Base-by-base conservation (phyloP, 2,797 vertebrate genomes). In the Alauda arvensis region DNA sequence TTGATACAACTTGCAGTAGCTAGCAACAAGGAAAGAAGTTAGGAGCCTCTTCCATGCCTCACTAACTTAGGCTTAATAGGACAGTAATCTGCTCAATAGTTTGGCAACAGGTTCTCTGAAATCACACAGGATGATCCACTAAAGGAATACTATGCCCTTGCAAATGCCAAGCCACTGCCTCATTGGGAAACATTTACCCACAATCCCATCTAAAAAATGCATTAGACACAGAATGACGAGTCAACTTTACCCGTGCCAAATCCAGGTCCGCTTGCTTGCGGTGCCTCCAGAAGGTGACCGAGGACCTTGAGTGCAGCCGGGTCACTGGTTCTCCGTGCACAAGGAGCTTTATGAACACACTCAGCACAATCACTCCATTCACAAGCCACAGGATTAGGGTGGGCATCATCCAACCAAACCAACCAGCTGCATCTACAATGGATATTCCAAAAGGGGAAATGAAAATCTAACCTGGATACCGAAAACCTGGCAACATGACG, bases 271-370 rank as follows among this genome's bases (percentile, higher is more conserved):
- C 99, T 75, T 99, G 99, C 87, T 99, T 99, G 92, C 98, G 98
- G 90, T 99, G 99, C 85, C 99, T 98, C 99, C 99, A 99, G 96
- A 99, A 99, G 3, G 97, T 98, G 82, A 99, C 98, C 0, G 99
- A 99, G 1, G 98, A 98, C 14, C 98, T 98, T 0, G 99, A 99
- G 92, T 99, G 99, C 17, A 99, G 97, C 19, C 96, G 98, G 13
- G 99, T 99, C 90, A 99, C 98, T 0, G 99, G 99, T 88, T 99
- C 99, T 94, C 99, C 99, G 0, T 99, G 97, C 95, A 99, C 98
- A 28, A 99, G 97, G 55, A 99, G 98, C 87, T 99, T 98, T 85
- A 99, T 96, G 25, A 99, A 99, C 76, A 99, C 99, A 6, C 98
- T 99, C 92, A 99, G 97, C 2, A 99, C 98, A 14, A 99, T 98